Percentiles rank a stretch among this genome's conserved stretches.
These are phyloP conservation scores for Phaethon lepturus DNA, from an alignment of 2,113 vertebrate species.

Conservation along the genomic window DNA sequence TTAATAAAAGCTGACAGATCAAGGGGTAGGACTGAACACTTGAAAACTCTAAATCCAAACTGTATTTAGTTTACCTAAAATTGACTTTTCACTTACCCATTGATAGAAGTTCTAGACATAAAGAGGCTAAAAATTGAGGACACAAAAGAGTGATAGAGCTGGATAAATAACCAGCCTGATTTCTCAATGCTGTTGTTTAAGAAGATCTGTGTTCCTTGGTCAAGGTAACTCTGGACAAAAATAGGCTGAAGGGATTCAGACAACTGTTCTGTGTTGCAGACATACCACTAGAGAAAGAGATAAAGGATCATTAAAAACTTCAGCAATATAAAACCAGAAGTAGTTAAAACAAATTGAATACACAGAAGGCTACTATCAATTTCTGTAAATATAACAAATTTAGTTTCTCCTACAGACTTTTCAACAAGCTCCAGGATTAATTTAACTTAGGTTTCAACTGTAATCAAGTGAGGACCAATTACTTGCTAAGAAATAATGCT, in stretches of 20 bases:
- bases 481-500: not conserved
- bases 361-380: not conserved
- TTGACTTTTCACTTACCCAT: conserved; percentile 84
- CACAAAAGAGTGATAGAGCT: conserved; percentile 94
- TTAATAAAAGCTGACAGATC: not conserved
- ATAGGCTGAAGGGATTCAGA: conserved; percentile 84
- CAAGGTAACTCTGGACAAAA: conserved; percentile 93
- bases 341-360: not conserved
- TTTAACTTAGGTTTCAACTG: not conserved
- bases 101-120: conserved; percentile 97
- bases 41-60: not conserved
- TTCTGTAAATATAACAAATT: not conserved
- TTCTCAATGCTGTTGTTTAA: conserved; percentile 92
- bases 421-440: not conserved
- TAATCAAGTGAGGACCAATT: not conserved
- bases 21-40: not conserved
- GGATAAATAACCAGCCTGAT: conserved; percentile 95
- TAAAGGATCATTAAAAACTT: conserved; percentile 8
- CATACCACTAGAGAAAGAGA: conserved; percentile 87
- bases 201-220: conserved; percentile 89
- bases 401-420: not conserved
- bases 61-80: not conserved
- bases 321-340: not conserved
- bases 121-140: conserved; percentile 92
- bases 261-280: conserved; percentile 86